Evolutionary conservation across 30 jellyfish, hydroid and myxozoan species (phyloP).

Genomic region (Haliclystus octoradiatus): DNA sequence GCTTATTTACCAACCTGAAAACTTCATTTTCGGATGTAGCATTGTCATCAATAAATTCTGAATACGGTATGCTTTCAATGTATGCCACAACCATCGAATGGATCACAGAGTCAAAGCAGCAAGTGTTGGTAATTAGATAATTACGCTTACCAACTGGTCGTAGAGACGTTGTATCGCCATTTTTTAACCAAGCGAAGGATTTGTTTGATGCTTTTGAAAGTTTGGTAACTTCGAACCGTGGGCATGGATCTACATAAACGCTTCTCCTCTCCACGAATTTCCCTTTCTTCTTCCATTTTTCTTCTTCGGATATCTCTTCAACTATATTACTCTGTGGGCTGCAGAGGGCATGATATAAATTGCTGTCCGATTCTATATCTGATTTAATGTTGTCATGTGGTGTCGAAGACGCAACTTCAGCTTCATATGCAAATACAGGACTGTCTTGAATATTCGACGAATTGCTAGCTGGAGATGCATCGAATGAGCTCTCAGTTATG

Average conservation of each 20-base stretch:
- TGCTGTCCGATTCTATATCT: too few species aligned
- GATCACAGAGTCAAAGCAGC: neutral
- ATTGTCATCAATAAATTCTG: neutral
- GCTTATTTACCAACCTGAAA: neutral
- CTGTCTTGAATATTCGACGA: too few species aligned
- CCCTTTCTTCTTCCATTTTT: too few species aligned
- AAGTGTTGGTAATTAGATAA: neutral
- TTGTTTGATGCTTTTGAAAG: neutral
- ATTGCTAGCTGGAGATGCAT: too few species aligned
- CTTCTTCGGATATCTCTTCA: too few species aligned
- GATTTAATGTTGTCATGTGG: too few species aligned
- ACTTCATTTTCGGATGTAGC: neutral
- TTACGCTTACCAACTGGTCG: neutral
- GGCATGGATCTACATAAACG: neutral
- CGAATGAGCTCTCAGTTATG: too few species aligned
- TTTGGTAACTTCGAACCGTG: neutral
- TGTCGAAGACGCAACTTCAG: too few species aligned
- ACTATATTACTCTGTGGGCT: too few species aligned
- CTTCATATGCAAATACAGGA: too few species aligned
- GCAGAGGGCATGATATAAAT: too few species aligned
- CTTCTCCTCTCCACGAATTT: too few species aligned
- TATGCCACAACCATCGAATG: neutral
- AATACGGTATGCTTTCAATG: neutral
- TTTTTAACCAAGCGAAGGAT: neutral
- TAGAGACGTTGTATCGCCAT: neutral